Base-by-base conservation (phyloP, 2,797 vertebrate species). In the Cossypha heuglini region DNA sequence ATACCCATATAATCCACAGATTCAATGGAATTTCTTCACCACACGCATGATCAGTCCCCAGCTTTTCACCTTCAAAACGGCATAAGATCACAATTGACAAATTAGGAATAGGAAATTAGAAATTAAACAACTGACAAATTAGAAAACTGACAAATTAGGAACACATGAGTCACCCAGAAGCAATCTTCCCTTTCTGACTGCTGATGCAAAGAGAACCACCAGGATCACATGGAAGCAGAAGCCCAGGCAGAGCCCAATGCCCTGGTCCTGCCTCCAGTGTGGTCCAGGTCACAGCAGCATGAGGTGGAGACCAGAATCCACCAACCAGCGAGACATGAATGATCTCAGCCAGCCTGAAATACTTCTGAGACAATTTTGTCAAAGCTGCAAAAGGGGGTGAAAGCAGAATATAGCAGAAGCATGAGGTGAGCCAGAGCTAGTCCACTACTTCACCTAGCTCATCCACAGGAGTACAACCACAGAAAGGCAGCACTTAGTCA, bases 221-320 rank as follows among this genome's bases (percentile, higher is more conserved):
- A 1, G 81, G n/a, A 28, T 3, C n/a, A 20, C 4, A 2, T 1
- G 22, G 58, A 48, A 85, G 54, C 48, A 77, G 87, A 48, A 73
- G 48, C 16, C 55, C 28, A 22, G 17, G 26, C 4, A 17, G 66
- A 58, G 80, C 19, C 49, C 1, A 2, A 35, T 25, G 35, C 16
- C 18, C 25, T 20, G 28, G 10, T 31, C 17, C 46, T 57, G 42
- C 63, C 20, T 42, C 29, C 55, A 40, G 18, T 12, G 24, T 33
- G 15, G 10, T 24, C 13, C 1, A 0, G 21, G 20, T 31, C 43
- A 58, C 1, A 4, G 31, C 0, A 69, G 33, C 0, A 1, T n/a
- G 31, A 83, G 35, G 52, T 5, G 72, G 20, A 64, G 21, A 16
- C 14, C 4, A 3, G 31, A 6, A 48, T 12, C 28, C 1, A 1